phyloP scores from a whole-genome alignment of 2,113 vertebrate genomes.

The Catharus bicknelli region DNA sequence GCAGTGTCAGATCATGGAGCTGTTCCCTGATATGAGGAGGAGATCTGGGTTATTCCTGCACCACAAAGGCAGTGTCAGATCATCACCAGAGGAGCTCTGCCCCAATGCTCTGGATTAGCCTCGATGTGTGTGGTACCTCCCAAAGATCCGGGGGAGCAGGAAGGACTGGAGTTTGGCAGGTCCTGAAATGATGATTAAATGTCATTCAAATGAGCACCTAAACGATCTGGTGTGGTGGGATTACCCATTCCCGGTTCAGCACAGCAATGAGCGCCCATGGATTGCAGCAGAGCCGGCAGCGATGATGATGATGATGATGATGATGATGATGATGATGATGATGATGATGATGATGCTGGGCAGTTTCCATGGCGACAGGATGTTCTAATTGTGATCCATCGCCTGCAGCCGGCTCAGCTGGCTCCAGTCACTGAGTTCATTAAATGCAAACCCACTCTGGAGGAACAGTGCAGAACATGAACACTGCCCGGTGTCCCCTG shows the following conservation, averaged over 20 bases:
- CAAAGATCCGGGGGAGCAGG: not conserved
- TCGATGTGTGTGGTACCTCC: not conserved
- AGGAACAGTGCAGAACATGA: not conserved
- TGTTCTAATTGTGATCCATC: conserved; percentile 72
- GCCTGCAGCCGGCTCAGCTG: conserved; percentile 46
- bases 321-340: not conserved
- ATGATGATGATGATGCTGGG: not conserved
- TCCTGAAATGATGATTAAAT: conserved; percentile 7
- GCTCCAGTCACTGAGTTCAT: conserved; percentile 66
- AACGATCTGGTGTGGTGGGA: not conserved
- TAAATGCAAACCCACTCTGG: conserved; percentile 55
- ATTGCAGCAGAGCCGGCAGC: not conserved
- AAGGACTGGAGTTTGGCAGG: conserved; percentile 2
- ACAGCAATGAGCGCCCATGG: not conserved
- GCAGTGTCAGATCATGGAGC: too few species aligned
- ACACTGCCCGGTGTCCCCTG: not conserved
- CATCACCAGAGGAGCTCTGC: not conserved
- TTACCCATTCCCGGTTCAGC: conserved; percentile 23
- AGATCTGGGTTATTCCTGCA: not conserved
- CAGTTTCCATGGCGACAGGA: conserved; percentile 63
- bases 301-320: not conserved
- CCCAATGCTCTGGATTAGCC: not conserved
- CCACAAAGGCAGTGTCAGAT: not conserved
- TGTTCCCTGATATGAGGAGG: too few species aligned
- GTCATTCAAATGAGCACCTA: conserved; percentile 9